Conservation (phyloP, 2,113 vertebrate species). For the Rhizomys pruinosus region DNA sequence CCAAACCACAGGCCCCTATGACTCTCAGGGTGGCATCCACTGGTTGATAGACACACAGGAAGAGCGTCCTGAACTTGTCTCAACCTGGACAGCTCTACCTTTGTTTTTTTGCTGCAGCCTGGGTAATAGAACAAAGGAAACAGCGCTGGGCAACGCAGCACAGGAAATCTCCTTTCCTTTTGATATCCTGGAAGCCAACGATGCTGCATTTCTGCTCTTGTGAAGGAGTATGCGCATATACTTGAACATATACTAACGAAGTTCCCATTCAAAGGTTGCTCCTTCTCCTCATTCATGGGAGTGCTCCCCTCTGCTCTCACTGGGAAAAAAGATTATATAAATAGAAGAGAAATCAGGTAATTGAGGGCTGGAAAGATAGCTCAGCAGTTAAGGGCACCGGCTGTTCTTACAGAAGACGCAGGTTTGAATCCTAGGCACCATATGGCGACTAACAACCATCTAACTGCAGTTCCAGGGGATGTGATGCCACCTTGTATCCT, state of each 20-base stretch:
- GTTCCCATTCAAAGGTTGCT: constrained; percentile 72
- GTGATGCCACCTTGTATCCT: too few species aligned
- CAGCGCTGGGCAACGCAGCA: constrained; percentile 75
- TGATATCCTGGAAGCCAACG: constrained; percentile 78
- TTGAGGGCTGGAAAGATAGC: too few species aligned
- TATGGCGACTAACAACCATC: too few species aligned
- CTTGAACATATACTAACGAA: constrained; percentile 75
- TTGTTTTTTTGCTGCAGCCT: constrained; percentile 86
- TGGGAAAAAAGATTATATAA: neutral
- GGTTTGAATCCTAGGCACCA: too few species aligned
- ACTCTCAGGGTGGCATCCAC: constrained; percentile 86
- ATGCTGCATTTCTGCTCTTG: constrained; percentile 79
- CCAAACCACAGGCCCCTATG: constrained; percentile 87
- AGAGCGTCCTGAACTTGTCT: constrained; percentile 88
- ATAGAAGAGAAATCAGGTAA: constrained; percentile 33
- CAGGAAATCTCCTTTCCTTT: constrained; percentile 87
- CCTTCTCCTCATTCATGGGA: neutral
- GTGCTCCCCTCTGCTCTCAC: neutral
- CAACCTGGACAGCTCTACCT: constrained; percentile 90
- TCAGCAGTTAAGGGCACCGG: too few species aligned
- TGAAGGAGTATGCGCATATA: neutral
- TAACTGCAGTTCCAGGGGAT: too few species aligned
- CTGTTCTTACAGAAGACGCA: too few species aligned
- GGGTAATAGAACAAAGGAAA: constrained; percentile 87
- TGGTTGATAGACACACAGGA: constrained; percentile 86